Evolutionary conservation across 2,888 invertebrate species (phyloP).

Genomic region (Chaitophorus viminalis): DNA sequence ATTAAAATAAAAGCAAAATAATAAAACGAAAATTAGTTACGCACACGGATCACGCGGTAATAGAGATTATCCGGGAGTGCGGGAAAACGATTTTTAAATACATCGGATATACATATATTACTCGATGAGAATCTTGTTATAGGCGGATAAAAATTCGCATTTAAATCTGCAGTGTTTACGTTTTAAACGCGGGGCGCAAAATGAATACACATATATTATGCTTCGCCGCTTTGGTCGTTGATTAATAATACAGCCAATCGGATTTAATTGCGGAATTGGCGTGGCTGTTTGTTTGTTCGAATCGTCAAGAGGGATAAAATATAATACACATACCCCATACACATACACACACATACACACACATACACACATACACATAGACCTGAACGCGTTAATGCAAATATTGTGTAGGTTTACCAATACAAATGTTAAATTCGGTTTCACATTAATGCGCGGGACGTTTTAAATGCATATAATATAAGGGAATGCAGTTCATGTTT

Average conservation of each 20-base stretch:
- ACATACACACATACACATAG: background rate
- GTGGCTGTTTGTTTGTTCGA: background rate
- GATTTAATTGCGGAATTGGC: constrained; percentile 9
- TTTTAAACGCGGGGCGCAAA: background rate
- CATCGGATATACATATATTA: background rate
- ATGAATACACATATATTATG: background rate
- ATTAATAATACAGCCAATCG: background rate
- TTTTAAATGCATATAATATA: background rate
- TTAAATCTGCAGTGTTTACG: background rate
- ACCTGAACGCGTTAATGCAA: background rate
- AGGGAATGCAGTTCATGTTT: background rate
- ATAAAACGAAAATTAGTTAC: background rate
- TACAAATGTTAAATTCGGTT: background rate
- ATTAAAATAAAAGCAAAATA: background rate
- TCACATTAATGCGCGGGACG: background rate
- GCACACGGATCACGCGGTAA: background rate
- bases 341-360: background rate
- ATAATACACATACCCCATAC: background rate
- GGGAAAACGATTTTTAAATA: background rate
- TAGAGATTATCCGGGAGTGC: background rate
- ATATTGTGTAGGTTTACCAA: background rate
- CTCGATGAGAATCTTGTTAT: background rate
- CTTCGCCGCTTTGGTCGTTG: background rate
- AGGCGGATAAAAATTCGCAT: background rate
- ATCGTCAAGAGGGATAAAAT: background rate